Percentiles rank a stretch among this genome's conserved stretches.
These are phyloP conservation scores for Pangasius krempfi DNA, from an alignment of 2,797 vertebrate genomes.

Conservation along the genomic window DNA sequence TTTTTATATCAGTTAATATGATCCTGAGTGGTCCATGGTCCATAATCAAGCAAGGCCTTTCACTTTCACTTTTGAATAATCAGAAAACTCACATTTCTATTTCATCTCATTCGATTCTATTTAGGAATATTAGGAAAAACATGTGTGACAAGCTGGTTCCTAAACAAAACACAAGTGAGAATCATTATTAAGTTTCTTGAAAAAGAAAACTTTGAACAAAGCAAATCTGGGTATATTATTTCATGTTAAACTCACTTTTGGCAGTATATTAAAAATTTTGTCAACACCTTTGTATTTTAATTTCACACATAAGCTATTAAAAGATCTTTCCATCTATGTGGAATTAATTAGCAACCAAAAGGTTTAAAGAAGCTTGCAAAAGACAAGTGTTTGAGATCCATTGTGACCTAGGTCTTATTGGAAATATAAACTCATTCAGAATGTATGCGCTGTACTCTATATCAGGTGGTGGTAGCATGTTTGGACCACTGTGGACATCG, in stretches of 20 bases:
- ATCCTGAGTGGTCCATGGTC: not conserved
- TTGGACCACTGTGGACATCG: not conserved
- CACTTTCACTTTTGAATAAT: no score
- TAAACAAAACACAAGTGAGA: not conserved
- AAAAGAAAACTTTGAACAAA: not conserved
- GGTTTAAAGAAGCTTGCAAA: not conserved
- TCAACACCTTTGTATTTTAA: not conserved
- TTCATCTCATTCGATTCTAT: not conserved
- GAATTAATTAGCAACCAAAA: not conserved
- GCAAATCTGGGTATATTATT: not conserved
- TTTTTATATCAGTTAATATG: not conserved
- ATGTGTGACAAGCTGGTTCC: not conserved
- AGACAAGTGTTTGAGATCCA: not conserved
- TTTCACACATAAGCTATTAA: slow-evolving; percentile 9
- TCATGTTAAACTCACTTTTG: not conserved
- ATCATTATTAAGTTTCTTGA: not conserved
- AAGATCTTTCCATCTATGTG: not conserved
- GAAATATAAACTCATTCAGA: not conserved
- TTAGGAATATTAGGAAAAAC: not conserved
- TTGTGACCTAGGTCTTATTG: not conserved
- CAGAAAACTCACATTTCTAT: no score
- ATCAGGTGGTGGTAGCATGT: not conserved
- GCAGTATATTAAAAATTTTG: not conserved
- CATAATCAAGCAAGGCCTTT: not conserved
- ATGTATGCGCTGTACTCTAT: not conserved